A percentile compares a stretch with the other conserved stretches of the same genome.
Conservation (phyloP, 2,797 vertebrate genomes). For the Pitangus sulphuratus region DNA sequence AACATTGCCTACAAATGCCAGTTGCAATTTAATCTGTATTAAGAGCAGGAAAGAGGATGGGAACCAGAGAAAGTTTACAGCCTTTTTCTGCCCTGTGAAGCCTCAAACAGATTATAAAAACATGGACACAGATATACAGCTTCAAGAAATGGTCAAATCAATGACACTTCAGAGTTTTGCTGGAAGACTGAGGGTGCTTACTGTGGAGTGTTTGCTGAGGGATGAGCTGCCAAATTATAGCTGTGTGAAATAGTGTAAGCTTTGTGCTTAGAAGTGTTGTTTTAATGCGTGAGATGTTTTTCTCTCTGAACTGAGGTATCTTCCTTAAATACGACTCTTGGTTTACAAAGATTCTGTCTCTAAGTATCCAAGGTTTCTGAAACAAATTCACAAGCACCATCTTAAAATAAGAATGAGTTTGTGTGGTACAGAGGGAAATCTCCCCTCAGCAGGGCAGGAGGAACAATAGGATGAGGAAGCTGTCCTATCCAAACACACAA, state of each 20-base stretch:
- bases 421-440: neutral
- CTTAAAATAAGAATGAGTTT: neutral
- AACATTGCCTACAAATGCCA: neutral
- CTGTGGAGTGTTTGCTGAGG: neutral
- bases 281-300: neutral
- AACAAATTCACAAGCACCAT: neutral
- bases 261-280: neutral
- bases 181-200: neutral
- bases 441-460: neutral
- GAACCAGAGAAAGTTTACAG: neutral
- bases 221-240: neutral
- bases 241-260: neutral
- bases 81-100: neutral
- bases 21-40: neutral
- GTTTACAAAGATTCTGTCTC: neutral
- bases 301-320: neutral
- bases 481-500: neutral
- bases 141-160: neutral
- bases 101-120: neutral
- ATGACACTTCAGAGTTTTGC: neutral
- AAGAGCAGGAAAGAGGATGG: neutral
- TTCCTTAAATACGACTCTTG: neutral
- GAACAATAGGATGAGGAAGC: neutral
- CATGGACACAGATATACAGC: accelerated
- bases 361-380: neutral